phyloP scores from a whole-genome alignment of 1,140 invertebrate species.

The Drosophila suzukii region DNA sequence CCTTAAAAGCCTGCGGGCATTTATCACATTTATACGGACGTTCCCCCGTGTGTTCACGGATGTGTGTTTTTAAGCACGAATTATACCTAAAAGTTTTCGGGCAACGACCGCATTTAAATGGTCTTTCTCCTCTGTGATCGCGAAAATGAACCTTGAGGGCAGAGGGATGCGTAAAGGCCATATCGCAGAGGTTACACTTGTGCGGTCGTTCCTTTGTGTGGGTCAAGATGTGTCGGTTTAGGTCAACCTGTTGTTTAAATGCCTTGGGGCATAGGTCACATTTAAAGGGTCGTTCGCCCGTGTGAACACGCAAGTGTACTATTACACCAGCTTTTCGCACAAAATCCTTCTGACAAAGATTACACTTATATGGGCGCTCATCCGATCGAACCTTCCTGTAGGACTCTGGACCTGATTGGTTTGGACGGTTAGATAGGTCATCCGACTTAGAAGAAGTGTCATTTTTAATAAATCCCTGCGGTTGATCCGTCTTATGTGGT shows the following conservation, averaged over 20 bases:
- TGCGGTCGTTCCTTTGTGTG: neutral
- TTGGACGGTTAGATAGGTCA: too few relatives aligned
- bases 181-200: neutral
- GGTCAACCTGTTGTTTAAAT: neutral
- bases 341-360: neutral
- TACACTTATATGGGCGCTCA: neutral
- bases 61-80: neutral
- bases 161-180: neutral
- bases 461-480: too few relatives aligned
- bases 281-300: neutral
- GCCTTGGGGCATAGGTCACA: neutral
- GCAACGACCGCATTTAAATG: neutral
- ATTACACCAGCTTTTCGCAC: neutral
- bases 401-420: neutral
- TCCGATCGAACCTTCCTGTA: neutral
- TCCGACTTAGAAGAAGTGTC: too few relatives aligned
- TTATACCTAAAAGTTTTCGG: neutral
- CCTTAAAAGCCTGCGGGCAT: neutral
- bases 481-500: neutral
- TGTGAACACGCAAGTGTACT: neutral
- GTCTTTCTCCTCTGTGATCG: neutral
- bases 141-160: neutral
- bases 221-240: neutral
- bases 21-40: neutral
- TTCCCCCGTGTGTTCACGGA: neutral